Conservation (phyloP, 2,797 vertebrate species). For the Eulemur rubriventer region DNA sequence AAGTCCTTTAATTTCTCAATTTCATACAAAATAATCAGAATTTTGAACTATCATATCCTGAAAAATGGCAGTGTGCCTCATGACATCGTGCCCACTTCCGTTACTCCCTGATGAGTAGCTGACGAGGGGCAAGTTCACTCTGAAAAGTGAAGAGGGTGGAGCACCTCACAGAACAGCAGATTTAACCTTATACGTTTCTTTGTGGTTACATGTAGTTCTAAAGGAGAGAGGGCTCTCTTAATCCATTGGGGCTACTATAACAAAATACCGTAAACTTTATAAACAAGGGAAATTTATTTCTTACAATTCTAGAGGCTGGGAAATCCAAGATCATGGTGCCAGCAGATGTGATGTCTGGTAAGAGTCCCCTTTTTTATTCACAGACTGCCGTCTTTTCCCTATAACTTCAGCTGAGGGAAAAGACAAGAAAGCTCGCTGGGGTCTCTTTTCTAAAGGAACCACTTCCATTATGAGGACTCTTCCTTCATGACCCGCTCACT, state of each 20-base stretch:
- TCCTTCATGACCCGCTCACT: neutral
- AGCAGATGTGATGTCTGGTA: neutral
- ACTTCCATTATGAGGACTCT: neutral
- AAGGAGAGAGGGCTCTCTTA: neutral
- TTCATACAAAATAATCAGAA: neutral
- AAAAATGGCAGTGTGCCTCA: neutral
- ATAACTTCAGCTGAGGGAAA: neutral
- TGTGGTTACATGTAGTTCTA: neutral
- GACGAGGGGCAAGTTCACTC: neutral
- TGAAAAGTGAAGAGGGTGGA: neutral
- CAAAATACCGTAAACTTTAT: neutral
- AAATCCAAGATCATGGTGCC: neutral
- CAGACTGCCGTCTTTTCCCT: neutral
- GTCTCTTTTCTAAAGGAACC: neutral
- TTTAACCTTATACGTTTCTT: neutral
- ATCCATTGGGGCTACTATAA: neutral
- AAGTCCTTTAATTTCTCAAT: neutral
- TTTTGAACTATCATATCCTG: neutral
- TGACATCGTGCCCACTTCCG: neutral
- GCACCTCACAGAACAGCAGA: neutral
- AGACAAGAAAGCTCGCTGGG: fast-evolving
- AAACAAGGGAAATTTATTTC: neutral
- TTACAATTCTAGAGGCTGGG: neutral
- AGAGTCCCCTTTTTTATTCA: neutral
- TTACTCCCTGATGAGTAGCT: neutral